Evolutionary conservation across 2,797 vertebrate species (phyloP), one percentile per base, ranked within the genome.

Genomic region (Bufotes viridis): DNA sequence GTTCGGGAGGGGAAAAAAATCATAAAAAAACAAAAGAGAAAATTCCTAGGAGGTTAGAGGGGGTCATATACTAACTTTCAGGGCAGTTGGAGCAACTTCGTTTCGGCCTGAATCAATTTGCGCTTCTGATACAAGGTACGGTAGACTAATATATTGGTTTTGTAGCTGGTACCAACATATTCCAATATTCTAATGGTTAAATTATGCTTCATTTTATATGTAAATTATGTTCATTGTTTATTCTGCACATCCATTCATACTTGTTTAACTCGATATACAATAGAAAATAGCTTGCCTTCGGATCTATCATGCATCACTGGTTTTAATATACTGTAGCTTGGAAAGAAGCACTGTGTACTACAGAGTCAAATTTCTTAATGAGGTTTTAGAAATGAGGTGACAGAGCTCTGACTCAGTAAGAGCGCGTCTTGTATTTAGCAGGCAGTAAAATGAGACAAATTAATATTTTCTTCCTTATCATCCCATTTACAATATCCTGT

Each of bases 281-380:
- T 84, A 34, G 70, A 84, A 84, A 83, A 51, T 42, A 78, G 49
- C 55, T 55, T 67, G 72, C 53, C 81, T 72, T 76, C 60, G 9
- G 76, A 75, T 72, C 57, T 70, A 34, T 53, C 65, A 85, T 74
- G 78, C 87, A 74, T 80, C 57, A 69, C 84, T 82, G 88, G 24
- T 17, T 89, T 86, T 89, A 85, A 89, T 89, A 82, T 49, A 69
- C 10, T 78, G 60, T 24, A 78, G 84, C 72, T 34, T 78, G 14
- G 57, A 58, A 69, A 78, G 74, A 51, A 72, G 69, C 53, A 78
- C 18, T 22, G 65, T 53, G 10, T 55, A 81, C n/a, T 24, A 72
- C 51, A 65, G 78, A 60, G 58, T 29, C 57, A 67, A 18, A 67
- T 63, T 76, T 72, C 69, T 67, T 85, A 85, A 85, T 88, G 69